Base-by-base conservation (phyloP, 2,888 invertebrate species). In the Zonitis immaculata region DNA sequence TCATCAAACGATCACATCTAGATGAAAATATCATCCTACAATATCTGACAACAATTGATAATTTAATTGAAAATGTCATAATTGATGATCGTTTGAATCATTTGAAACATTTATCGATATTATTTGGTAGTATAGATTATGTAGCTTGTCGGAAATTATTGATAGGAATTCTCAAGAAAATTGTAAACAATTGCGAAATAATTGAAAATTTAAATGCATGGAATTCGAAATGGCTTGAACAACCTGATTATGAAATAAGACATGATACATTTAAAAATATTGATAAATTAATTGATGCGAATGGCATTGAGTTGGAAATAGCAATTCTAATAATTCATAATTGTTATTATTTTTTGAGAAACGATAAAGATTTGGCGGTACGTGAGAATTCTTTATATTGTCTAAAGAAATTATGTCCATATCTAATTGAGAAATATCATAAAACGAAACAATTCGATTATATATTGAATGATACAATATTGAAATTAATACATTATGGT, bases 211-310 rank as follows among this genome's bases (percentile, higher is more conserved):
- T 96, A 64, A 97, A 97, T 75, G 87, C 95, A 0, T 95, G 86
- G 81, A 90, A 96, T 74, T 81, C 82, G 42, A 84, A 87, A 58
- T 90, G 90, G 85, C 81, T 96, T n/a, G 95, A 96, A 65, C 95
- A 97, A 70, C 95, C 96, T 0, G 94, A 97, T 76, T 95, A 90
- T 66, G 86, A 89, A 56, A 81, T 81, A 63, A 81, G 97, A 63
- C 78, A 95, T 18, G 84, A 87, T 49, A 89, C 89, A 0, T 91
- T 92, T 64, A 85, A 83, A 64, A 76, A 79, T 63, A 83, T 94
- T 35, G 83, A 83, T 55, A 61, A 78, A n/a, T 74, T 81, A 11
- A 77, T 79, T 1, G 72, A 71, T 1, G 72, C 79, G 49, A 72
- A 78, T 44, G 72, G 74, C 18, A 76, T 89, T 4, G 82, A 84